phyloP scores from a whole-genome alignment of 1,140 invertebrate genomes.

The Euwallacea fornicatus region DNA sequence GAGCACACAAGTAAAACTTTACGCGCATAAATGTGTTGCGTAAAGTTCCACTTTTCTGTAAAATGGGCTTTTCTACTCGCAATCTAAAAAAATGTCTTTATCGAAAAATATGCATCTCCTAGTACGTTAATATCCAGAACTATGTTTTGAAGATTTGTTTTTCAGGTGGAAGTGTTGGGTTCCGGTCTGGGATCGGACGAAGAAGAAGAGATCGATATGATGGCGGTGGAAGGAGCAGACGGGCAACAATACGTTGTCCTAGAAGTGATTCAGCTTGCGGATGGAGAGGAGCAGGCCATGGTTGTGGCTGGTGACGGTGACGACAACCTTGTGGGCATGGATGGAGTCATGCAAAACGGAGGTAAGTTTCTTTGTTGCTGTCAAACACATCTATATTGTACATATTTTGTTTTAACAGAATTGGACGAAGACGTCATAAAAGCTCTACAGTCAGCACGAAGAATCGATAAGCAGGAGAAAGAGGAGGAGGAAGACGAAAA shows the following conservation, averaged over 20 bases:
- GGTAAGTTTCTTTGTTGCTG: slow-evolving; percentile 32
- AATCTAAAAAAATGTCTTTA: too few relatives aligned
- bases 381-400: background rate
- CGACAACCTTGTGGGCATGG: slow-evolving; percentile 25
- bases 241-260: slow-evolving; percentile 85
- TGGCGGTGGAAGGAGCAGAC: slow-evolving; percentile 72
- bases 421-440: slow-evolving; percentile 51
- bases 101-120: background rate
- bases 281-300: slow-evolving; percentile 59
- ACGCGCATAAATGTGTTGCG: too few relatives aligned
- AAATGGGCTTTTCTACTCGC: too few relatives aligned
- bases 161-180: slow-evolving; percentile 54
- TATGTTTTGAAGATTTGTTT: slow-evolving; percentile 9
- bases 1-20: too few relatives aligned
- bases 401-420: slow-evolving; percentile 37
- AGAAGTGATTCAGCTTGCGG: slow-evolving; percentile 80
- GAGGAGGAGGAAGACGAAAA: slow-evolving; percentile 53
- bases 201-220: slow-evolving; percentile 58
- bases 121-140: background rate
- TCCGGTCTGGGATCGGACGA: slow-evolving; percentile 60
- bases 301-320: slow-evolving; percentile 48
- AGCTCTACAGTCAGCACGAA: slow-evolving; percentile 48
- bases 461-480: slow-evolving; percentile 48
- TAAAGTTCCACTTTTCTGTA: too few relatives aligned
- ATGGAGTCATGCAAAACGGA: slow-evolving; percentile 50